Evolutionary conservation across 2,888 invertebrate genomes (phyloP).

Genomic region (Alloplasta piceator): DNA sequence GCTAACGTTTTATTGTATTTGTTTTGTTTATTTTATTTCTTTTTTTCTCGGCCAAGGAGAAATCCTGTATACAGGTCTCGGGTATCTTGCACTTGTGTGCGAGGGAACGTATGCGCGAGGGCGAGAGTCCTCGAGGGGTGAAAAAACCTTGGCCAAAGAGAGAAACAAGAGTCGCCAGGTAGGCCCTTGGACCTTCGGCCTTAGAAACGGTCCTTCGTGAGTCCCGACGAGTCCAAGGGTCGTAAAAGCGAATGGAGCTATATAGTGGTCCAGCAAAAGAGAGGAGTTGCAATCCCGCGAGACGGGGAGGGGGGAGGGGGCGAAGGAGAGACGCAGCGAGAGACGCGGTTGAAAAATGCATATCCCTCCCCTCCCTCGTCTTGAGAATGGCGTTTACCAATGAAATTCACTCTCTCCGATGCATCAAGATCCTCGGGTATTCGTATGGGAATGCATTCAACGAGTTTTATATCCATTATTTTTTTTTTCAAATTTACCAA

Average conservation of each 20-base stretch:
- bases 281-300: constrained; percentile 5
- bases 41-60: too few relatives aligned
- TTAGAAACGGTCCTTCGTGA: constrained; percentile 63
- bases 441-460: too few relatives aligned
- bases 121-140: constrained; percentile 50
- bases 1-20: background rate
- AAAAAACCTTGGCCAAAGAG: background rate
- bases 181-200: constrained; percentile 62
- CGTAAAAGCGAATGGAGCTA: constrained; percentile 65
- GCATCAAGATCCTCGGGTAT: too few relatives aligned
- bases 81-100: background rate
- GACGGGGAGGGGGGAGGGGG: constrained; percentile 12
- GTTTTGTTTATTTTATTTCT: too few relatives aligned
- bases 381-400: constrained; percentile 33
- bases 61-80: background rate
- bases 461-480: too few relatives aligned
- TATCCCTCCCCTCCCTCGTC: background rate
- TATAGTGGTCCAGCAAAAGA: constrained; percentile 55
- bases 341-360: constrained; percentile 56
- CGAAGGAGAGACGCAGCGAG: constrained; percentile 56
- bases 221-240: constrained; percentile 63
- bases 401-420: constrained; percentile 21
- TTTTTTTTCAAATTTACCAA: too few relatives aligned
- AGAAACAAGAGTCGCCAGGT: background rate
- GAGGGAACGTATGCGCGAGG: background rate